Conservation (phyloP, 2,113 vertebrate species). For the Dolichotis patagonum region DNA sequence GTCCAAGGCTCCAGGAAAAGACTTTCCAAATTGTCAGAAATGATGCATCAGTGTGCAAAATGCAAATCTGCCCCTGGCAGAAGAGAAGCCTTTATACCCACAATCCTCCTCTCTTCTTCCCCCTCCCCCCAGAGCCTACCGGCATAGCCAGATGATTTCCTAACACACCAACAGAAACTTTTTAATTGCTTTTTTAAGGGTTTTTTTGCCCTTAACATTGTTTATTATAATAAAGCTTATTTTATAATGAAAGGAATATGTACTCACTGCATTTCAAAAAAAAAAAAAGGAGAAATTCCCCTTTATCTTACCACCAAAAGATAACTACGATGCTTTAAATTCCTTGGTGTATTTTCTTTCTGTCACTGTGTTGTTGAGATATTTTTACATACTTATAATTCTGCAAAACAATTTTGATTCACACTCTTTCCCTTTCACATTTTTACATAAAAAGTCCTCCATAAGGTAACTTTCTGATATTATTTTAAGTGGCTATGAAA, state of each 20-base stretch:
- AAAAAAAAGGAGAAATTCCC: slow-evolving; percentile 29
- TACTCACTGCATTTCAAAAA: slow-evolving; percentile 31
- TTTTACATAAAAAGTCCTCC: slow-evolving; percentile 1
- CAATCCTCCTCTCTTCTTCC: neutral
- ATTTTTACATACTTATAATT: slow-evolving; percentile 55
- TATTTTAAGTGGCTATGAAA: slow-evolving; percentile 3
- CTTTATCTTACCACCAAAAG: neutral
- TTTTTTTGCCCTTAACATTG: neutral
- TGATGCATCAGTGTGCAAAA: slow-evolving; percentile 74
- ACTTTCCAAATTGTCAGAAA: slow-evolving; percentile 72
- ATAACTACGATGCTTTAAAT: neutral
- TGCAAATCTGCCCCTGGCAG: slow-evolving; percentile 72
- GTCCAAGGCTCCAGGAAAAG: slow-evolving; percentile 54
- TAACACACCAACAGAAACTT: slow-evolving; percentile 38
- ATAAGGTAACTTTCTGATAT: neutral
- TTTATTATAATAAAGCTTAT: slow-evolving; percentile 57
- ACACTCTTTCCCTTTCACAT: neutral
- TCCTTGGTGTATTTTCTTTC: slow-evolving; percentile 4
- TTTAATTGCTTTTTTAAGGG: slow-evolving; percentile 46
- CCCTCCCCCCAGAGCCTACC: neutral
- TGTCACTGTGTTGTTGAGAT: slow-evolving; percentile 46
- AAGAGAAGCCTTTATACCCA: slow-evolving; percentile 35
- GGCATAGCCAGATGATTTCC: neutral
- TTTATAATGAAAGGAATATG: slow-evolving; percentile 43
- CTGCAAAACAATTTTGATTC: slow-evolving; percentile 35